phyloP scores from a whole-genome alignment of 2,113 vertebrate species.

The Fregata magnificens region DNA sequence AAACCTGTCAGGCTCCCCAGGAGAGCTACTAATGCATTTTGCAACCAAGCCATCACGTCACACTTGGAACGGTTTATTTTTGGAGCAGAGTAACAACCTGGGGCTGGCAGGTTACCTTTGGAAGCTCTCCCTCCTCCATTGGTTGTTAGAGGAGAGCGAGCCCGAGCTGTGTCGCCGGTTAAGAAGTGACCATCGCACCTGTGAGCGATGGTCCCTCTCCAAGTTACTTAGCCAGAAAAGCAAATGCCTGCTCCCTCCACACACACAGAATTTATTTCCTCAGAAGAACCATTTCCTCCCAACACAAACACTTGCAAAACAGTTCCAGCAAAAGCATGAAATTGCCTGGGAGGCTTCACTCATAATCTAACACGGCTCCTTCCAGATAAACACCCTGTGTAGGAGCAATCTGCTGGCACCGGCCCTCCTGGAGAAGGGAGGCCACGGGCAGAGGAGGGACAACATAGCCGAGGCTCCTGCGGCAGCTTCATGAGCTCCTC shows the following conservation, averaged over 20 bases:
- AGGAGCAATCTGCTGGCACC: not conserved
- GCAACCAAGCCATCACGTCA: not conserved
- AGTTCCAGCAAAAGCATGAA: not conserved
- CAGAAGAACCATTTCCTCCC: not conserved
- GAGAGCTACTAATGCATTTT: not conserved
- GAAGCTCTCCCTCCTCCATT: not conserved
- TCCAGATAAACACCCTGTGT: not conserved
- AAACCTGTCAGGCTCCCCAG: not conserved
- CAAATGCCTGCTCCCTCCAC: not conserved
- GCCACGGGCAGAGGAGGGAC: not conserved
- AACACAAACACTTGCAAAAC: not conserved
- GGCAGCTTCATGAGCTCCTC: not conserved
- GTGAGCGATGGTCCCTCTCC: accelerated
- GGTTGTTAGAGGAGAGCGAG: not conserved
- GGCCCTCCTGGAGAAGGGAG: not conserved
- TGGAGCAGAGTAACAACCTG: not conserved
- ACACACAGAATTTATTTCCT: not conserved
- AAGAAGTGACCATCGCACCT: not conserved
- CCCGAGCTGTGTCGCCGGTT: not conserved
- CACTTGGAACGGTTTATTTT: not conserved
- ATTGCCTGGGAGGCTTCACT: not conserved
- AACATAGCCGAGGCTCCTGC: not conserved
- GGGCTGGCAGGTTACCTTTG: not conserved
- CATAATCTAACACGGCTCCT: not conserved
- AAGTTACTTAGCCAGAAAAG: not conserved